Percentiles rank a stretch among this genome's conserved stretches.
Conservation (phyloP, 1,140 invertebrate species). For the Zaprionus africanus region DNA sequence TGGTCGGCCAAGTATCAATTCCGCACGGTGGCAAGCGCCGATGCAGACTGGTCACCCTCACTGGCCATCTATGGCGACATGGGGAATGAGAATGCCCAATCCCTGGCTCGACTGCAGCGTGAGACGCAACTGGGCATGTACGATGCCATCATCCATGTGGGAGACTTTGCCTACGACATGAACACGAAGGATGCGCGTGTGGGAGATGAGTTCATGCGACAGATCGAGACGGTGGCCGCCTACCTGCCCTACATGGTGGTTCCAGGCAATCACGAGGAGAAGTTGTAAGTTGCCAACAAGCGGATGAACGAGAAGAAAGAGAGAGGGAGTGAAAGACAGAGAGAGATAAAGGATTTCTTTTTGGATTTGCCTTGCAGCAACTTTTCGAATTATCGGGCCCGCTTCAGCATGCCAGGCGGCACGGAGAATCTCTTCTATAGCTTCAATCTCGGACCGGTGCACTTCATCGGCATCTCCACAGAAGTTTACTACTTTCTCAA, state of each 20-base stretch:
- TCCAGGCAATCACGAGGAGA: slow-evolving; percentile 96
- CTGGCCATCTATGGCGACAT: slow-evolving; percentile 96
- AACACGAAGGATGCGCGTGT: slow-evolving; percentile 90
- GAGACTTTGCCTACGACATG: slow-evolving; percentile 99
- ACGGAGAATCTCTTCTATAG: slow-evolving; percentile 94
- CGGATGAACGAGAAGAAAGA: neutral
- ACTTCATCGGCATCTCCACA: slow-evolving; percentile 96
- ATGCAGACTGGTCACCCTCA: slow-evolving; percentile 90
- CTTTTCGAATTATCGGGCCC: slow-evolving; percentile 93
- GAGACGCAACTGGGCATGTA: slow-evolving; percentile 92
- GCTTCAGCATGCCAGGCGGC: slow-evolving; percentile 95
- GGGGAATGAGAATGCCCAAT: slow-evolving; percentile 95
- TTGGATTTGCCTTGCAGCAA: slow-evolving; percentile 88
- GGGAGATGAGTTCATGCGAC: slow-evolving; percentile 96
- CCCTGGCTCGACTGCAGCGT: slow-evolving; percentile 91
- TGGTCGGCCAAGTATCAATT: slow-evolving; percentile 93
- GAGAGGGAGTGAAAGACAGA: neutral
- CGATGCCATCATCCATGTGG: slow-evolving; percentile 96
- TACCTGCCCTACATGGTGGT: slow-evolving; percentile 97
- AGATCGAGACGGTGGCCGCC: slow-evolving; percentile 94
- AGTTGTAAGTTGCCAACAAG: slow-evolving; percentile 88
- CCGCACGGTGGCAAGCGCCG: slow-evolving; percentile 86
- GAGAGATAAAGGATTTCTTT: slow-evolving; percentile 3
- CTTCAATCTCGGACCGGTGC: slow-evolving; percentile 96
- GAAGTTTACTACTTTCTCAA: slow-evolving; percentile 97